Evolutionary conservation across 2,797 vertebrate species (phyloP).

Genomic region (Pantherophis vulpinus): DNA sequence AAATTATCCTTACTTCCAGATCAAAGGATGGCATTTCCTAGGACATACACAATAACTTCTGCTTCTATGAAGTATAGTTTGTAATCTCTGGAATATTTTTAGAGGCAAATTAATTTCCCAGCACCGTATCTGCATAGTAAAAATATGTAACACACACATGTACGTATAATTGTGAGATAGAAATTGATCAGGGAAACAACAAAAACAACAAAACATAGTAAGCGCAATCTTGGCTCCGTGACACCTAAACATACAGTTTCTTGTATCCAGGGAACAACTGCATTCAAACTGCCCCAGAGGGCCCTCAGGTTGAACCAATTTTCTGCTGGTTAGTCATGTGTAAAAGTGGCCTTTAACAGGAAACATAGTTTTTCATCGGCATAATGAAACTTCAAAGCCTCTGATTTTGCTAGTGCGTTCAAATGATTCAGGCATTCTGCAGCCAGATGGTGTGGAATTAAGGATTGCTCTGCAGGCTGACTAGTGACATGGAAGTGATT

Average conservation of each 20-base stretch:
- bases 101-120: not conserved
- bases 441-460: constrained; percentile 18
- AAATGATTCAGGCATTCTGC: constrained; percentile 8
- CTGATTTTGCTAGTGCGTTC: constrained; percentile 25
- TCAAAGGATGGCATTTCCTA: constrained; percentile 7
- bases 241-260: constrained; percentile 3
- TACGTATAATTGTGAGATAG: not conserved
- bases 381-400: constrained; percentile 38
- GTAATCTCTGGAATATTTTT: constrained; percentile 1
- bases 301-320: constrained; percentile 31
- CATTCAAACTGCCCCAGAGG: constrained; percentile 7
- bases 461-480: constrained; percentile 5
- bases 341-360: constrained; percentile 44
- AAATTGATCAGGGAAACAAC: not conserved
- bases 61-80: constrained; percentile 1
- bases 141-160: not conserved
- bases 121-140: not conserved
- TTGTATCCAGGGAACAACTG: constrained; percentile 6
- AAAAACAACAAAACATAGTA: not conserved
- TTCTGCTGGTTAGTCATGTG: constrained; percentile 35
- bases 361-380: constrained; percentile 34
- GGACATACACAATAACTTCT: constrained; percentile 1
- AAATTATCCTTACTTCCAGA: not conserved
- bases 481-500: constrained; percentile 14
- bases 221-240: not conserved